Evolutionary conservation across 2,888 invertebrate genomes (phyloP).

Genomic region (Hololepta plana): DNA sequence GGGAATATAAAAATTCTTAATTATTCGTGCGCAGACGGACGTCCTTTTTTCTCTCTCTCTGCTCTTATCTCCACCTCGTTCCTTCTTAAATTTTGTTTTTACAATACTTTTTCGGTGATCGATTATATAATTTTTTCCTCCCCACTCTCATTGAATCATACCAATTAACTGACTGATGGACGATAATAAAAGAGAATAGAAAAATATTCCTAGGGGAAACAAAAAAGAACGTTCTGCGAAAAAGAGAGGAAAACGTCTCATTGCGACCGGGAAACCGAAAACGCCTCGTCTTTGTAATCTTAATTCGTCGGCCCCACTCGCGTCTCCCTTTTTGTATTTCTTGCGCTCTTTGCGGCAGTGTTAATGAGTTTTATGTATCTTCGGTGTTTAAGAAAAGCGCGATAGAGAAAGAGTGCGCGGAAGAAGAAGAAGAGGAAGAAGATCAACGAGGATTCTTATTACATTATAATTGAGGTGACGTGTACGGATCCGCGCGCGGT

Average conservation of each 20-base stretch:
- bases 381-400: slow-evolving; percentile 4
- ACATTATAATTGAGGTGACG: slow-evolving; percentile 32
- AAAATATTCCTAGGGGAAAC: slow-evolving; percentile 5
- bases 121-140: neutral
- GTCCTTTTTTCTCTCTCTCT: too few relatives aligned
- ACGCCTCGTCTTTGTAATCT: slow-evolving; percentile 18
- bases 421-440: slow-evolving; percentile 14
- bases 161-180: slow-evolving; percentile 2
- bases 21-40: too few relatives aligned
- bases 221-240: slow-evolving; percentile 5
- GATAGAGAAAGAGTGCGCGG: slow-evolving; percentile 2
- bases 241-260: slow-evolving; percentile 5
- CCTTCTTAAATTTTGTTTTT: too few relatives aligned
- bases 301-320: slow-evolving; percentile 20
- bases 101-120: neutral
- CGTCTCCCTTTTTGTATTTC: slow-evolving; percentile 15
- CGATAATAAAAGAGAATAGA: too few relatives aligned
- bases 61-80: too few relatives aligned
- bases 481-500: too few relatives aligned
- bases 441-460: slow-evolving; percentile 32
- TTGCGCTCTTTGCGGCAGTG: slow-evolving; percentile 4
- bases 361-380: slow-evolving; percentile 6
- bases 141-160: slow-evolving; percentile 1
- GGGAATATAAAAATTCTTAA: too few relatives aligned
- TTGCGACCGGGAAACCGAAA: slow-evolving; percentile 9